Base-by-base conservation (phyloP, 2,113 vertebrate genomes). In the Capreolus pygargus region DNA sequence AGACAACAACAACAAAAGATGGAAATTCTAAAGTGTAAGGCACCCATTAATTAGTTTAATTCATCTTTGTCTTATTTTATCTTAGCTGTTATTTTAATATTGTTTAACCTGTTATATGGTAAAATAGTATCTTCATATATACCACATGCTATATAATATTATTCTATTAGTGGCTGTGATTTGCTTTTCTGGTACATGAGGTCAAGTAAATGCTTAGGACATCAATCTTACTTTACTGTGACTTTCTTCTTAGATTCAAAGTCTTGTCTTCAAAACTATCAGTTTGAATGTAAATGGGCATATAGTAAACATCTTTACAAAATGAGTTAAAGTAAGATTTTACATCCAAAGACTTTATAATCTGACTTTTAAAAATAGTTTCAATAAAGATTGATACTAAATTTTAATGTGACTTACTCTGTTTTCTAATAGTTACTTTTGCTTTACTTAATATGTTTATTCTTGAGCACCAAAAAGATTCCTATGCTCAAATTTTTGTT, bases 201-300 rank as follows among this genome's bases (percentile, higher is more conserved):
- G 39, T 91, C 78, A 89, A 89, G 9, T 97, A 76, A 95, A 70
- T 89, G 23, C 19, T 78, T 90, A 70, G 11, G 55, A 16, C 67
- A 2, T 84, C 21, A 81, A 0, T 86, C n/a, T 89, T 96, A 25
- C 50, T 88, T 94, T 91, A 87, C 60, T 85, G 57, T 93, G 21
- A 64, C 25, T 95, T 92, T 94, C 39, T 94, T 96, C 79, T 88
- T 96, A 28, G n/a, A 86, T 95, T 97, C 83, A 86, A 6, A 78
- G 6, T 76, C 28, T 90, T 86, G 4, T 93, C 52, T 86, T 91
- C 91, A 83, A 87, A 94, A 97, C 61, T 39, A 27, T 84, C 4
- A 86, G 47, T 86, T 84, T 93, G 33, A 43, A 74, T 43, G 39
- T 92, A 95, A 84, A 78, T 89, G 30, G 10, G 4, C 50, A 70